Evolutionary conservation across 2,888 invertebrate species (phyloP), one percentile per base, ranked within the genome.

Genomic region (Antitype chi): DNA sequence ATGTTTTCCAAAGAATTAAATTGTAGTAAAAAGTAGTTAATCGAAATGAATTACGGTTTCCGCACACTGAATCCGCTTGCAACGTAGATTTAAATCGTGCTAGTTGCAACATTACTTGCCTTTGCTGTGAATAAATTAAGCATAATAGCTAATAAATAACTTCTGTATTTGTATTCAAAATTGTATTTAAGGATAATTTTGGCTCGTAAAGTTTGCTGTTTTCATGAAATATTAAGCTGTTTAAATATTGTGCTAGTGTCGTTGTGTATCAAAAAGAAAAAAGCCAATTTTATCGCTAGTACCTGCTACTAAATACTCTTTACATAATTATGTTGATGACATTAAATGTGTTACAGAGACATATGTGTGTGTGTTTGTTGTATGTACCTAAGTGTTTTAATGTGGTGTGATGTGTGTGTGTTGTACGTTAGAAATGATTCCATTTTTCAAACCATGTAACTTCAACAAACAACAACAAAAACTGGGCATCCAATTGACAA

Each of bases 121-220:
- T 8, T 13, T 59, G 72, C 70, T 64, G 67, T 81, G 68, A 85
- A 85, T 85, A 87, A 78, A 85, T 85, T 74, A 72, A 72, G n/a
- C n/a, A 15, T 74, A 87, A 85, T 78, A 74, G 70, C 71, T 60
- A 70, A 66, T 85, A 87, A 80, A 87, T 76, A 57, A 76, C 71
- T 52, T 53, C 0, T 38, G 67, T 69, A 62, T 84, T 74, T 84
- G 57, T 68, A 47, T 62, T 68, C 43, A 69, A 80, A 84, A 80
- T 77, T 69, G 55, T 85, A 85, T 80, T 81, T 74, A 52, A 68
- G n/a, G 32, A 55, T 59, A 8, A 57, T 81, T 63, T 74, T 60
- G 55, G 20, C n/a, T 66, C 23, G 38, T 74, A 28, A 70, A 70
- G n/a, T 25, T 23, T 25, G 13, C 60, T 55, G 17, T 55, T 67